Evolutionary conservation across 1,140 invertebrate species (phyloP).

Genomic region (Drosophila santomea): DNA sequence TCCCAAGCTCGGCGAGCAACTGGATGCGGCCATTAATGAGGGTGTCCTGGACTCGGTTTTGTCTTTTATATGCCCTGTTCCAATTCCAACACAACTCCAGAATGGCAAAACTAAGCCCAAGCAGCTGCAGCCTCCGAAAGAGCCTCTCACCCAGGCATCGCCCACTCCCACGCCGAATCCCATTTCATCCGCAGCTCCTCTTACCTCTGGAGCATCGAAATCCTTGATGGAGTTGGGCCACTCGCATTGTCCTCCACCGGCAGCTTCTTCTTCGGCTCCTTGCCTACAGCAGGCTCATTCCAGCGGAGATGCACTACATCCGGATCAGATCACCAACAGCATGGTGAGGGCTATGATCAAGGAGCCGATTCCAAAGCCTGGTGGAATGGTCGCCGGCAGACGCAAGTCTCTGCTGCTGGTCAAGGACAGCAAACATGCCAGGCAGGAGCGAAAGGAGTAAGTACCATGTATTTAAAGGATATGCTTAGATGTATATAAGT

Average conservation of each 20-base stretch:
- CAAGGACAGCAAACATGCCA: constrained; percentile 67
- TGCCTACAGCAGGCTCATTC: constrained; percentile 17
- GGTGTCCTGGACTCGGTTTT: constrained; percentile 91
- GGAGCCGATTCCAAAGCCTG: constrained; percentile 35
- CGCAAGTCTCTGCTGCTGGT: constrained; percentile 64
- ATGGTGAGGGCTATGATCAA: constrained; percentile 63
- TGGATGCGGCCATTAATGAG: constrained; percentile 89
- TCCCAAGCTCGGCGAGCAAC: constrained; percentile 73
- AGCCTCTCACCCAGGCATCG: constrained; percentile 12
- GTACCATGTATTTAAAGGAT: constrained; percentile 1
- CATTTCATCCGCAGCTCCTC: neutral
- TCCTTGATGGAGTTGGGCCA: constrained; percentile 34
- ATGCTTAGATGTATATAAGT: neutral
- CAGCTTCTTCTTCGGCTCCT: constrained; percentile 20
- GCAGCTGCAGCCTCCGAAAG: constrained; percentile 24
- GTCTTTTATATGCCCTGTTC: constrained; percentile 87
- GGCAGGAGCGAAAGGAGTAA: constrained; percentile 72
- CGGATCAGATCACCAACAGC: constrained; percentile 35
- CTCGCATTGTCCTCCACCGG: neutral
- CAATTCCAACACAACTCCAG: constrained; percentile 40
- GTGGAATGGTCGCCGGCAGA: constrained; percentile 10
- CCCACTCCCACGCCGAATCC: constrained; percentile 11
- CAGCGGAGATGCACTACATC: neutral
- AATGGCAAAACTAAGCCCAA: constrained; percentile 33
- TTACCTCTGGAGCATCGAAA: constrained; percentile 15